Percentiles rank a stretch among this genome's conserved stretches.
These are phyloP conservation scores for Anas bernieri DNA, from an alignment of 2,797 vertebrate genomes.

Conservation along the genomic window DNA sequence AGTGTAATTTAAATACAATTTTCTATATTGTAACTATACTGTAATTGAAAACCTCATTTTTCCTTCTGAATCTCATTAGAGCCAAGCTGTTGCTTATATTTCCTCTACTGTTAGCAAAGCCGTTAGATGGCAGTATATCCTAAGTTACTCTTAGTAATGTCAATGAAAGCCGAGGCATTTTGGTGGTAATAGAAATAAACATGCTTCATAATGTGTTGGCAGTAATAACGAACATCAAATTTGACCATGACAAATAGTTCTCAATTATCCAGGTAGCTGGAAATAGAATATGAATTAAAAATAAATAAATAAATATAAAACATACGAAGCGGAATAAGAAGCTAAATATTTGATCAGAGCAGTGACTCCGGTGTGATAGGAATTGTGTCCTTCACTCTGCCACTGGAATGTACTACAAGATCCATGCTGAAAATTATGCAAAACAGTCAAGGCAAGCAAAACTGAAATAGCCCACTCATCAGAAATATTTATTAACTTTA, in stretches of 20 bases:
- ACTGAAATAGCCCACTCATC: neutral
- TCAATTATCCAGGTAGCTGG: neutral
- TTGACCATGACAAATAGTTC: neutral
- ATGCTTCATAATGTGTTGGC: neutral
- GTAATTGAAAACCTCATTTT: neutral
- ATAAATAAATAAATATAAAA: neutral
- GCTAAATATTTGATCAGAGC: neutral
- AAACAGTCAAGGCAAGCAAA: neutral
- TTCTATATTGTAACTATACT: neutral
- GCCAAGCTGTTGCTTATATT: neutral
- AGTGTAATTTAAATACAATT: neutral
- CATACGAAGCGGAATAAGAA: neutral
- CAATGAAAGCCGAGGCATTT: neutral
- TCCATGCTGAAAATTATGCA: neutral
- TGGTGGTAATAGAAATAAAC: neutral
- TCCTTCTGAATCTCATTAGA: neutral
- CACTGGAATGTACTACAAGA: neutral
- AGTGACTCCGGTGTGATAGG: neutral
- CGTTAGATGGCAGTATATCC: slow-evolving; percentile 68
- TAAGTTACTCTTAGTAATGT: slow-evolving; percentile 8
- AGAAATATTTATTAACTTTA: neutral
- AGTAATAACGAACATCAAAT: neutral
- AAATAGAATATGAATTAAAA: neutral
- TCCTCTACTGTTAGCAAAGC: neutral
- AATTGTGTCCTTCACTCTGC: neutral